phyloP scores from a whole-genome alignment of 2,797 vertebrate species.

The Falco cherrug region DNA sequence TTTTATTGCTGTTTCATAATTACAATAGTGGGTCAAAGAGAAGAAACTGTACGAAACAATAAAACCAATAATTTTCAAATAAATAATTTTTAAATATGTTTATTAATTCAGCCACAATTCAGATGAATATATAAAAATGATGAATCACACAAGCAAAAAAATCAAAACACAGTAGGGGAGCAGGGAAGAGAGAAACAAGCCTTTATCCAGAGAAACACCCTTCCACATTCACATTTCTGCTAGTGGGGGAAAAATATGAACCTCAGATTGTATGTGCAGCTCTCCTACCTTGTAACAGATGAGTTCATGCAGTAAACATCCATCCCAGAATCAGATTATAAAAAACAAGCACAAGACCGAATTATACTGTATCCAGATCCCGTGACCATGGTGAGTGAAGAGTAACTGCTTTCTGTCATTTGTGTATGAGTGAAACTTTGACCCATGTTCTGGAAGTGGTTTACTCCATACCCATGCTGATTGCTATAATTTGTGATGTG shows the following conservation, averaged over 20 bases:
- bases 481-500: not conserved
- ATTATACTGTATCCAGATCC: not conserved
- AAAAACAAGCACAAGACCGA: not conserved
- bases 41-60: not conserved
- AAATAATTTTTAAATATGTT: not conserved
- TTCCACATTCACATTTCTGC: not conserved
- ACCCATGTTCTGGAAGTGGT: not conserved
- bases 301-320: not conserved
- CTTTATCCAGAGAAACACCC: not conserved
- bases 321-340: not conserved
- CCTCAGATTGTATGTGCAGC: not conserved
- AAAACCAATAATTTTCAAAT: not conserved
- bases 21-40: not conserved
- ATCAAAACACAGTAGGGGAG: not conserved
- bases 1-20: not conserved
- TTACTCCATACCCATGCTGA: not conserved
- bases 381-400: not conserved
- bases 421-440: not conserved
- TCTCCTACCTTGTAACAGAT: not conserved
- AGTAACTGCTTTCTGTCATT: not conserved
- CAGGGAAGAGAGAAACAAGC: not conserved
- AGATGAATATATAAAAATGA: not conserved
- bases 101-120: not conserved
- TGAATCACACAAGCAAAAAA: not conserved
- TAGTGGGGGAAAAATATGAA: not conserved